Conservation (phyloP, 2,888 invertebrate species). For the Hylaea fasciaria region DNA sequence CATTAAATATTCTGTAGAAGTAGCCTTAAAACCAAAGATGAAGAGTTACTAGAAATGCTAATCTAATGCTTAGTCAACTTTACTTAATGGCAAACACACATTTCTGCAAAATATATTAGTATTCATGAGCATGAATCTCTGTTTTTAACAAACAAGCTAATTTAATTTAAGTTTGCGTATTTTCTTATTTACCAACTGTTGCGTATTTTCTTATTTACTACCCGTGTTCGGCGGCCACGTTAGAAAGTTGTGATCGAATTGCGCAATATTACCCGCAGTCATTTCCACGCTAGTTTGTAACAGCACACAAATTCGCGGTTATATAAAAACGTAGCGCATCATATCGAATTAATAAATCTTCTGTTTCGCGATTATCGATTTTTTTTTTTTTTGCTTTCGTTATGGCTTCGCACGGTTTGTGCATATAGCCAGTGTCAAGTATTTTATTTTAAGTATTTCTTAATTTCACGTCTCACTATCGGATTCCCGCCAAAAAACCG, state of each 20-base stretch:
- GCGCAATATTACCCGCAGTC: constrained; percentile 46
- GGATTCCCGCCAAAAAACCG: no score
- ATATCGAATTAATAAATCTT: constrained; percentile 40
- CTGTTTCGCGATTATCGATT: constrained; percentile 21
- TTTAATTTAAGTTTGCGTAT: neutral
- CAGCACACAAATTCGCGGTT: constrained; percentile 52
- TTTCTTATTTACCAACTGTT: constrained; percentile 49
- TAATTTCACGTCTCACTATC: no score
- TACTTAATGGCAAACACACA: neutral
- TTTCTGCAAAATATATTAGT: neutral
- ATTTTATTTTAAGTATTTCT: no score
- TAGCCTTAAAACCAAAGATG: no score
- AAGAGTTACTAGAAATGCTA: no score
- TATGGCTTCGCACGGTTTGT: no score
- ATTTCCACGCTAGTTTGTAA: constrained; percentile 54
- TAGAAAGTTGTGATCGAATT: constrained; percentile 57
- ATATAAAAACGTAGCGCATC: constrained; percentile 52
- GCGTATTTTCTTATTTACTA: constrained; percentile 45
- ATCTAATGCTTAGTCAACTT: no score
- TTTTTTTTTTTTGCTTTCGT: no score
- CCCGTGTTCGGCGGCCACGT: constrained; percentile 40
- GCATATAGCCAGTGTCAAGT: no score
- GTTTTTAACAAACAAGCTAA: neutral
- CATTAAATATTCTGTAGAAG: no score
- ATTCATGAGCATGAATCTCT: no score